Conservation (phyloP, 2,888 invertebrate species). For the Minunthozetes semirufus region DNA sequence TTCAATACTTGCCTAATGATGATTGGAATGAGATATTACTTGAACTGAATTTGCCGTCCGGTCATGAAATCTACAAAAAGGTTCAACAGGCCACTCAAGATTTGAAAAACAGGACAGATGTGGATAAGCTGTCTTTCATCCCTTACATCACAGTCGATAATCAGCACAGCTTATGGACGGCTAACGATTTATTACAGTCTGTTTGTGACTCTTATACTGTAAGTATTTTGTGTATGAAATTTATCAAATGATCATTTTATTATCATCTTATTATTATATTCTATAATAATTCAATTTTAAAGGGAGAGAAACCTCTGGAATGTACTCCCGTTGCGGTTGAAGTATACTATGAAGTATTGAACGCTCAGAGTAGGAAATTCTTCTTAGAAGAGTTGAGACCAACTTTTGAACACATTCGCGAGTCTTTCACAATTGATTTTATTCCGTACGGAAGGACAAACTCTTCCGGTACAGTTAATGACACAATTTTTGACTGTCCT, state of each 20-base stretch:
- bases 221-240: background rate
- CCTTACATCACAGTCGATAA: conserved; percentile 30
- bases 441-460: conserved; percentile 30
- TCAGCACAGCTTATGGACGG: background rate
- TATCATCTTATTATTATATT: background rate
- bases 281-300: background rate
- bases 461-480: background rate
- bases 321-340: conserved; percentile 31
- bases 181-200: conserved; percentile 32
- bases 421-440: conserved; percentile 27
- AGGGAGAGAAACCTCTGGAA: conserved; percentile 35
- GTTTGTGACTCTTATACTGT: conserved; percentile 29
- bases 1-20: conserved; percentile 1
- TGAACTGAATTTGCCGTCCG: background rate
- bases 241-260: background rate
- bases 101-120: background rate
- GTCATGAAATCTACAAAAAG: background rate
- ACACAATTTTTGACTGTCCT: conserved; percentile 8
- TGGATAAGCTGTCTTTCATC: background rate
- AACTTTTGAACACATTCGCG: conserved; percentile 26
- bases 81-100: conserved; percentile 14
- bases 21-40: conserved; percentile 10
- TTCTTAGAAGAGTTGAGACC: conserved; percentile 29
- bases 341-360: conserved; percentile 27
- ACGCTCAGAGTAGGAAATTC: conserved; percentile 31